Evolutionary conservation across 2,113 vertebrate genomes (phyloP), one percentile per base, ranked within the genome.

Genomic region (Athene noctua): DNA sequence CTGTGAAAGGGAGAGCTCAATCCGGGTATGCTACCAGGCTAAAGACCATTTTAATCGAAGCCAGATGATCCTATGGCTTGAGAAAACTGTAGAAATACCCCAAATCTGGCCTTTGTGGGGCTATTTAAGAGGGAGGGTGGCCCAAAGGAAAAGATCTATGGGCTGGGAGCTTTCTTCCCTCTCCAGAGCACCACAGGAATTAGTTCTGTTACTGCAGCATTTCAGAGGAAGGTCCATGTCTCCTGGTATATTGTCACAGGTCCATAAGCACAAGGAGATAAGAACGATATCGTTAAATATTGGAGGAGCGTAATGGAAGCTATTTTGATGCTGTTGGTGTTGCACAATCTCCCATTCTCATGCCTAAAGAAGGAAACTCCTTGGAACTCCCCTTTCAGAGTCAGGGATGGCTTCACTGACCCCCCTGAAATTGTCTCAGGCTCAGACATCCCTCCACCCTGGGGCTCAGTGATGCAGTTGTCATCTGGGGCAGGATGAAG

Each of bases 51-150:
- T 47, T 38, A 9, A 13, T 32, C 38, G n/a, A 79, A 71, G 11
- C 0, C 15, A n/a, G 40, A 11, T 30, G 13, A 38, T 58, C 58
- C 34, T 30, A 5, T 14, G 38, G 34, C 15, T 51, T 29, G 23
- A 59, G 21, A 19, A 47, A 59, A 23, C 36, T 38, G 15, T 18
- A 49, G 30, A 57, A 88, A 77, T 40, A 34, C 13, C 34, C 21
- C 8, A 34, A 40, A 80, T 30, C 2, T 61, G 21, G 11, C 36
- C 6, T 71, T 63, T 46, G 3, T 11, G 30, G 38, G 14, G 5
- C 1, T 49, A 1, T 22, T 74, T 30, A n/a, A 30, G 34, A 34
- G 13, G 27, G 2, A 52, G 10, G 2, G 5, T 21, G 27, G 2
- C 25, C n/a, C 8, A 26, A 66, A 79, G 15, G 52, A 67, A 62